Percentiles rank a stretch among this genome's conserved stretches.
These are phyloP conservation scores for Aporophyla nigra DNA, from an alignment of 2,888 invertebrate genomes.

Conservation along the genomic window DNA sequence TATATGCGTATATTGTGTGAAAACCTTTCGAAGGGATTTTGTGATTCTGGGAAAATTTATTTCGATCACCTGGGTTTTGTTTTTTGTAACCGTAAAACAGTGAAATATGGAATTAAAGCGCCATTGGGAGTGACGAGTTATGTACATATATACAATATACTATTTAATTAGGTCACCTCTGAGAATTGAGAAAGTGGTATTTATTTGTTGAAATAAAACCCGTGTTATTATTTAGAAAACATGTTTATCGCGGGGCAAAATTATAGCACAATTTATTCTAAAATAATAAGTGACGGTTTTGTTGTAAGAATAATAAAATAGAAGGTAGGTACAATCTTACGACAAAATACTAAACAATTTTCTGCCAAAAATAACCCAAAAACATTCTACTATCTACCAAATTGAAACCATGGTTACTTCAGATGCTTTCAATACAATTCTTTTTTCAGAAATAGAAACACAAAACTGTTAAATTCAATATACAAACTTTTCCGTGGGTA, in stretches of 20 bases:
- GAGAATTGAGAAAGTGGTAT: not conserved
- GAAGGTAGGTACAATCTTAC: not conserved
- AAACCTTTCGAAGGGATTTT: constrained; percentile 40
- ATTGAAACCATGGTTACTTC: constrained; percentile 40
- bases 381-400: constrained; percentile 27
- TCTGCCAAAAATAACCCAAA: constrained; percentile 2
- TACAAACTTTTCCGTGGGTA: constrained; percentile 52
- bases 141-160: not conserved
- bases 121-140: constrained; percentile 28
- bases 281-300: not conserved
- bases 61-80: constrained; percentile 33
- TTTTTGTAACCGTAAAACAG: not conserved
- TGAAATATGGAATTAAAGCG: constrained; percentile 22
- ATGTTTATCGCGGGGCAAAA: not conserved
- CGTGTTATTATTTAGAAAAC: not conserved
- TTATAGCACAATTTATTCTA: not conserved
- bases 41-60: constrained; percentile 40
- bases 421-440: constrained; percentile 43
- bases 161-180: constrained; percentile 35
- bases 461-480: constrained; percentile 59
- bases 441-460: constrained; percentile 48
- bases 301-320: not conserved
- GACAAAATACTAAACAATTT: constrained; percentile 3
- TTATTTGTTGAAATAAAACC: constrained; percentile 19
- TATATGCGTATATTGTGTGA: constrained; percentile 41